phyloP scores from a whole-genome alignment of 2,113 vertebrate species.

The Euleptes europaea region DNA sequence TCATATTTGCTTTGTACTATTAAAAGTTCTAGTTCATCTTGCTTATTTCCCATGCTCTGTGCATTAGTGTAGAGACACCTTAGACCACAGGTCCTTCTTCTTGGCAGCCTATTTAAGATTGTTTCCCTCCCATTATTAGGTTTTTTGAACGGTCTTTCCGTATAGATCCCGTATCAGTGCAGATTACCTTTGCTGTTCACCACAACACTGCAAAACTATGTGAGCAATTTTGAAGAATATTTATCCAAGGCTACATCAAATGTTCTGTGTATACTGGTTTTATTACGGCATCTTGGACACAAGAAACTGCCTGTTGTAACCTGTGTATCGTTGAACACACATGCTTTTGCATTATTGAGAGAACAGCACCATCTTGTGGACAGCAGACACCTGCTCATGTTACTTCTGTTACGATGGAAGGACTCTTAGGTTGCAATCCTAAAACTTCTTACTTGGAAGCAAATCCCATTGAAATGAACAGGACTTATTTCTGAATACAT shows the following conservation, averaged over 20 bases:
- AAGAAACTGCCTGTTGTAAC: not conserved
- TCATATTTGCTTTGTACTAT: too few relatives aligned
- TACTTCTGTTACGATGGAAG: not conserved
- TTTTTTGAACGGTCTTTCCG: too few relatives aligned
- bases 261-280: not conserved
- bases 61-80: too few relatives aligned
- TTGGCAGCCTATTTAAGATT: too few relatives aligned
- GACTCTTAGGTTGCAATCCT: not conserved
- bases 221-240: not conserved
- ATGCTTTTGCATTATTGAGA: not conserved
- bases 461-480: not conserved
- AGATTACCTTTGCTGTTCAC: not conserved
- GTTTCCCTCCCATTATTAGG: too few relatives aligned
- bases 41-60: too few relatives aligned
- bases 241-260: not conserved
- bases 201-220: not conserved
- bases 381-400: not conserved
- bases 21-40: too few relatives aligned
- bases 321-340: not conserved
- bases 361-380: constrained; percentile 33
- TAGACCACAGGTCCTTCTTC: too few relatives aligned
- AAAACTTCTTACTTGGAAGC: not conserved
- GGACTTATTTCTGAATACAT: not conserved
- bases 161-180: too few relatives aligned
- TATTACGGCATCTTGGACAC: not conserved